Evolutionary conservation across 2,797 vertebrate genomes (phyloP).

Genomic region (Cyclura pinguis): DNA sequence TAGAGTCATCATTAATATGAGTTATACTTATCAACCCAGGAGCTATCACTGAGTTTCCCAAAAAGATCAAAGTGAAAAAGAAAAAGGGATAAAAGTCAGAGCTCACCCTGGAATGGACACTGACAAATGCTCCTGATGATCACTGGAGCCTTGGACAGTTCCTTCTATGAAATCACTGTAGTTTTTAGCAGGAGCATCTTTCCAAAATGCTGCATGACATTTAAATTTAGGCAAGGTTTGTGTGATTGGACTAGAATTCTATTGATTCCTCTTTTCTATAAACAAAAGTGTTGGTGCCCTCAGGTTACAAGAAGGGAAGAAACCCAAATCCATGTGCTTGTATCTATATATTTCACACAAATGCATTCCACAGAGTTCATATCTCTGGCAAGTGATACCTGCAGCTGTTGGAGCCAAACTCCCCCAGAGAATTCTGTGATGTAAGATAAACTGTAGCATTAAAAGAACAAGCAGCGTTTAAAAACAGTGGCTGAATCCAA

Average conservation of each 20-base stretch:
- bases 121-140: neutral
- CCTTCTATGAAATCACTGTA: neutral
- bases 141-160: neutral
- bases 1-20: neutral
- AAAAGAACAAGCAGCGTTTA: constrained; percentile 13
- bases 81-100: neutral
- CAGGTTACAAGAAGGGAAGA: neutral
- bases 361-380: constrained; percentile 52
- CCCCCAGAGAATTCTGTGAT: neutral
- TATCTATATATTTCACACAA: constrained; percentile 33
- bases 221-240: neutral
- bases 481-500: too few relatives aligned
- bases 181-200: neutral
- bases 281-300: neutral
- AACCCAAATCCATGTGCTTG: neutral
- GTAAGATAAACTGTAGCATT: constrained; percentile 14
- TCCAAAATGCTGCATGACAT: neutral
- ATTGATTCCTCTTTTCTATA: neutral
- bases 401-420: constrained; percentile 40
- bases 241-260: neutral
- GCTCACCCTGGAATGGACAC: neutral
- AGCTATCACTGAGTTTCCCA: neutral
- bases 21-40: neutral
- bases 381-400: constrained; percentile 7
- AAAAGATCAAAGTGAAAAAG: neutral